These are phyloP conservation scores for Spinibarbus caldwelli DNA, from an alignment of 2,797 vertebrate genomes.

Conservation along the genomic window DNA sequence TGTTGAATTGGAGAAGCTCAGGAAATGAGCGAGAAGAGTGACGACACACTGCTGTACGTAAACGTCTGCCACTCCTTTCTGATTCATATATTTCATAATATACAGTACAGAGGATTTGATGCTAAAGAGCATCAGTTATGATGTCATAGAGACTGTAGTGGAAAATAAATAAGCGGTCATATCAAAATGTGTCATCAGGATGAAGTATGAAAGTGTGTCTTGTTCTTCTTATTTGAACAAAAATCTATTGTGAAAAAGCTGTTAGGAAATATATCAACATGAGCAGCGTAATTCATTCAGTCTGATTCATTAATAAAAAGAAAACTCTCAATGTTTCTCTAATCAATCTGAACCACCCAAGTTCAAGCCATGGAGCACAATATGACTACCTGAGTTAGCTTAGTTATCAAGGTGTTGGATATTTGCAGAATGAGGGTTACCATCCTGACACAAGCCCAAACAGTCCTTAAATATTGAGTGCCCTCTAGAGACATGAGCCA, in stretches of 20 bases:
- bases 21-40: too few relatives aligned
- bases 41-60: neutral
- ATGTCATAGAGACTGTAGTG: neutral
- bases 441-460: neutral
- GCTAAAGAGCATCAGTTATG: neutral
- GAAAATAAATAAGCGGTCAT: neutral
- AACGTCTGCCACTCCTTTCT: neutral
- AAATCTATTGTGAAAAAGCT: neutral
- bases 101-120: accelerated
- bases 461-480: neutral
- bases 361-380: neutral
- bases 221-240: neutral
- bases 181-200: neutral
- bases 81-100: neutral
- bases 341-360: neutral
- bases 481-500: neutral
- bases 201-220: neutral
- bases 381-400: neutral
- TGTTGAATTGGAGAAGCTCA: neutral
- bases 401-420: neutral
- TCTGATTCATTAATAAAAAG: neutral
- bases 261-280: neutral
- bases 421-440: neutral
- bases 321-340: neutral
- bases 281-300: neutral